Conservation (phyloP, 2,797 vertebrate species). For the Moxostoma hubbsi region DNA sequence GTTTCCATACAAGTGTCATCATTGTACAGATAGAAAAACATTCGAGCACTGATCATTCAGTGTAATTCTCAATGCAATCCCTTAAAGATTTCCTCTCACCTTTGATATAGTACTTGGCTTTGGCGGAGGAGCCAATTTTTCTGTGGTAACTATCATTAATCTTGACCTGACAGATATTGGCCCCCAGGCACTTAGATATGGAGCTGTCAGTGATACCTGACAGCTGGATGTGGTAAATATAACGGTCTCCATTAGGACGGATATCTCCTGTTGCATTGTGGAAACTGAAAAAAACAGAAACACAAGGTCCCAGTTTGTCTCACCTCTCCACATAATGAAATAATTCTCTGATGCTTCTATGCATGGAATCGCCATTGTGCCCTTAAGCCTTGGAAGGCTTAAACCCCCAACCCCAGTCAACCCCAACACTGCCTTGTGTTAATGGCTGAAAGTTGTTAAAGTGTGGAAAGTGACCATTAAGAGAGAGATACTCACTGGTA, state of each 20-base stretch:
- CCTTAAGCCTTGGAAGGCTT: too few species aligned
- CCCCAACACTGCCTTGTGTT: too few species aligned
- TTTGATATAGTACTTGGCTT: constrained; percentile 86
- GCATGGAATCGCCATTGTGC: too few species aligned
- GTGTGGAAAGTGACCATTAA: background rate
- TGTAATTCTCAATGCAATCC: too few species aligned
- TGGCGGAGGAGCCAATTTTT: constrained; percentile 82
- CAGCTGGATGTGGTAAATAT: constrained; percentile 92
- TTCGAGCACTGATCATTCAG: too few species aligned
- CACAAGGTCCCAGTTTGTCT: too few species aligned
- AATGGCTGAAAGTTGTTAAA: too few species aligned
- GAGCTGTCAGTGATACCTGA: constrained; percentile 85
- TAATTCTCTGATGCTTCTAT: too few species aligned
- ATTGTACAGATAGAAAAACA: too few species aligned
- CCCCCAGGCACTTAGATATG: constrained; percentile 76
- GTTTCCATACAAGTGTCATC: too few species aligned
- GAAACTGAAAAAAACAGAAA: constrained; percentile 70
- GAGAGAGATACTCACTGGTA: constrained; percentile 73
- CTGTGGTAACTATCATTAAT: constrained; percentile 70
- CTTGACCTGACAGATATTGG: constrained; percentile 93
- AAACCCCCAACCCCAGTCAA: too few species aligned
- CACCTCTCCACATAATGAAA: too few species aligned
- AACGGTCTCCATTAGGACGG: constrained; percentile 85
- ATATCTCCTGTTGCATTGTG: constrained; percentile 89
- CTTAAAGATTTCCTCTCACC: constrained; percentile 71